A percentile compares a stretch with the other conserved stretches of the same genome.
Conservation (phyloP, 2,113 vertebrate species). For the Aldabrachelys gigantea region DNA sequence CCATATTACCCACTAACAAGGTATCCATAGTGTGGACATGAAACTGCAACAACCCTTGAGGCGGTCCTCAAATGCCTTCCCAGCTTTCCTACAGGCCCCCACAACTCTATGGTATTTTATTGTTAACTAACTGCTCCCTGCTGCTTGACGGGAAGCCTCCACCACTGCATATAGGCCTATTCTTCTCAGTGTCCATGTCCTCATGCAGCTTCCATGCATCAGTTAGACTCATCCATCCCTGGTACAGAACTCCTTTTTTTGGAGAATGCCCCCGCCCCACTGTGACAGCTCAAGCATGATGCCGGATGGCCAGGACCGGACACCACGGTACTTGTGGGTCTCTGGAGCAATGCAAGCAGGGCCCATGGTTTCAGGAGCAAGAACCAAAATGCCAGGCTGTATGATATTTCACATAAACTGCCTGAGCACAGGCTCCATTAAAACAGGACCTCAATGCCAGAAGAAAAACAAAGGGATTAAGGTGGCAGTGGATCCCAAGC, state of each 20-base stretch:
- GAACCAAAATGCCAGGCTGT: background rate
- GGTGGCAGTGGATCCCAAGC: background rate
- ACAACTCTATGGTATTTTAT: no score
- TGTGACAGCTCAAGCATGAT: background rate
- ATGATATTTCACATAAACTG: background rate
- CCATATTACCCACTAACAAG: background rate
- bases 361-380: background rate
- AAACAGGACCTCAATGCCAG: slow-evolving; percentile 28
- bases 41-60: background rate
- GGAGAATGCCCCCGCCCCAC: accelerated
- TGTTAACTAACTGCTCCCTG: background rate
- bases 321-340: background rate
- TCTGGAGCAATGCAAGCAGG: background rate
- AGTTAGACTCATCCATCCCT: background rate
- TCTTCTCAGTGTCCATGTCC: no score
- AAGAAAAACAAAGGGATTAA: background rate
- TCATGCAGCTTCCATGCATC: no score
- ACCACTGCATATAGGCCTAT: background rate
- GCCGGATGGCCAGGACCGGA: slow-evolving; percentile 26
- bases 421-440: slow-evolving; percentile 24
- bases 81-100: no score
- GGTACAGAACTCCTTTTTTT: background rate
- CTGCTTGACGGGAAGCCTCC: background rate
- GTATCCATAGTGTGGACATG: background rate
- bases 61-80: background rate